Base-by-base conservation (phyloP, 2,888 invertebrate species). In the Nematopogon swammerdamellus region DNA sequence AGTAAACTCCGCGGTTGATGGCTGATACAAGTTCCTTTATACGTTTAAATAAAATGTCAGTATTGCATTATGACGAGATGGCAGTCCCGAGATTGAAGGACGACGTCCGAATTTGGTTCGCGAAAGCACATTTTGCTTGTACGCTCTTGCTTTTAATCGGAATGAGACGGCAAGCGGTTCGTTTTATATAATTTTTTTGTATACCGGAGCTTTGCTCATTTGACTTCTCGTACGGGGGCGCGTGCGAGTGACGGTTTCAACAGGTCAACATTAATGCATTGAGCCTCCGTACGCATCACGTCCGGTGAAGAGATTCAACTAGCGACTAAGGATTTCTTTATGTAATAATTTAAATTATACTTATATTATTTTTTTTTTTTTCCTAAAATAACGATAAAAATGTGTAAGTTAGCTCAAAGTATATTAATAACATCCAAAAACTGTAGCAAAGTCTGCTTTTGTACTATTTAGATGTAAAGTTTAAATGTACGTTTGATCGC, bases 401-500 rank as follows among this genome's bases (percentile, higher is more conserved):
- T 72, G 72, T 72, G 72, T 75, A 74, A 75, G 72, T 68, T 72
- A 79, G 76, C 77, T 79, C 76, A 79, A 76, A 76, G 63, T 69
- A 67, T 29, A 70, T 69, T 66, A 25, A 25, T 25, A 25, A 25
- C 25, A 25, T 25, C 25, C 25, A 25, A 25, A 25, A 25, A 25
- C 25, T 25, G 25, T 25, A 25, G 25, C 4, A 8, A 25, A 25
- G 68, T 68, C 67, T 72, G 73, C 71, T 71, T 72, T 73, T 72
- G 63, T 72, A 70, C 66, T 72, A 63, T 67, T 68, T 74, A 70
- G 72, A 70, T 65, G 25, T 25, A 25, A 25, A 25, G 25, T 25
- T 25, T 25, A 25, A 25, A 25, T 25, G 25, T 25, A 25, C 25
- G 25, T 25, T 25, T 8, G 25, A 8, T 25, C 25, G 25, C 25